These are phyloP conservation scores for Clitarchus hookeri DNA, from an alignment of 2,888 invertebrate species.

Conservation along the genomic window DNA sequence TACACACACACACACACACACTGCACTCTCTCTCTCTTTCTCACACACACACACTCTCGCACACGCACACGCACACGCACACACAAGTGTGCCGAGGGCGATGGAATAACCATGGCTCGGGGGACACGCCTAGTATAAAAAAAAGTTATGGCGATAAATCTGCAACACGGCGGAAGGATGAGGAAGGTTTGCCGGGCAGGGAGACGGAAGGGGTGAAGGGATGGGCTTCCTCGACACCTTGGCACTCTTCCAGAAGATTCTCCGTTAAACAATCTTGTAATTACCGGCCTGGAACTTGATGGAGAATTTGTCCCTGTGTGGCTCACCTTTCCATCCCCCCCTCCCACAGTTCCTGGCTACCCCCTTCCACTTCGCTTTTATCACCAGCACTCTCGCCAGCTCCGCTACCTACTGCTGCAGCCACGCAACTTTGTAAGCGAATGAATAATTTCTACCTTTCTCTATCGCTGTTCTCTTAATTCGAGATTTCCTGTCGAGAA, in stretches of 20 bases:
- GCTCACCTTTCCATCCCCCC: not conserved
- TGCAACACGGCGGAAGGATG: not conserved
- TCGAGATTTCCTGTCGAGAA: too few relatives aligned
- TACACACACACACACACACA: too few relatives aligned
- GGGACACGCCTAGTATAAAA: not conserved
- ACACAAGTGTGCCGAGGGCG: not conserved
- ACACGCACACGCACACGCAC: too few relatives aligned
- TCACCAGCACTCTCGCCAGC: not conserved
- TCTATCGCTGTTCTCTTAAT: too few relatives aligned
- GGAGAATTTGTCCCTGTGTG: slow-evolving; percentile 14
- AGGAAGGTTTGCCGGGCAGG: not conserved
- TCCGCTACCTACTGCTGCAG: too few relatives aligned
- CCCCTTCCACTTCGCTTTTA: not conserved
- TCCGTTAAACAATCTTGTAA: slow-evolving; percentile 10
- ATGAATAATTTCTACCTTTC: too few relatives aligned
- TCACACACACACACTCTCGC: too few relatives aligned
- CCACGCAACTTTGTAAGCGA: too few relatives aligned
- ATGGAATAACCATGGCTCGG: not conserved
- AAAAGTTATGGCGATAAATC: not conserved
- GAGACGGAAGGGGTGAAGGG: not conserved
- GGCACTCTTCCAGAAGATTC: not conserved
- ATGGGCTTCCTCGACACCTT: not conserved
- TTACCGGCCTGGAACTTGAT: slow-evolving; percentile 10
- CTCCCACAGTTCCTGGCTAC: not conserved
- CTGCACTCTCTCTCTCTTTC: too few relatives aligned